These are phyloP conservation scores for Cheiracanthium punctorium DNA, from an alignment of 2,888 invertebrate species.

Conservation along the genomic window DNA sequence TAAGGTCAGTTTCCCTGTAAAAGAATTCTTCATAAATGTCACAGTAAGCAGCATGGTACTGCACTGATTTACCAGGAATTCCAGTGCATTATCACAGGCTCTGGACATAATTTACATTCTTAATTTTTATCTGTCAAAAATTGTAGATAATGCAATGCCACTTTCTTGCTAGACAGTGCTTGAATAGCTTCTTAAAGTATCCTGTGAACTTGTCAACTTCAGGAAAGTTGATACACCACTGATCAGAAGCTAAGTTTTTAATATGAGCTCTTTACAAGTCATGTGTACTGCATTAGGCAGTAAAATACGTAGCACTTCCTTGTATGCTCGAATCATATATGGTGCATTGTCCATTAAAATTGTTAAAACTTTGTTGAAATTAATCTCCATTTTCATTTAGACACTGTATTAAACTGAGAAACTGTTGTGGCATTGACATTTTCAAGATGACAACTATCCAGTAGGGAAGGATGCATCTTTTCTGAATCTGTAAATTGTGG, in stretches of 20 bases:
- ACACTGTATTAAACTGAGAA: no score
- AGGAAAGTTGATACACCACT: background rate
- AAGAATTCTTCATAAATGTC: background rate
- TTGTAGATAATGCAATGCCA: background rate
- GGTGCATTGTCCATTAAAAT: no score
- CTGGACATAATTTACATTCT: conserved; percentile 13
- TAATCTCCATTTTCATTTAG: no score
- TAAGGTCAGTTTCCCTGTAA: background rate
- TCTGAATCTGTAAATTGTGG: background rate
- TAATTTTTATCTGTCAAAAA: background rate
- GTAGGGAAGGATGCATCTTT: background rate
- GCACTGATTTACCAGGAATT: conserved; percentile 14
- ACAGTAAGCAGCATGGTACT: background rate
- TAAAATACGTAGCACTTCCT: background rate
- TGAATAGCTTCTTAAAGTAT: background rate
- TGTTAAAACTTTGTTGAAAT: no score
- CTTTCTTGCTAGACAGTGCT: background rate
- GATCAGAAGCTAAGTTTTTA: background rate
- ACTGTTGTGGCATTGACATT: background rate
- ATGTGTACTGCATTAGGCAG: background rate
- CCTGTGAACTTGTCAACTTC: background rate
- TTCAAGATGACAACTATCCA: background rate
- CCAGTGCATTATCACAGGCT: background rate
- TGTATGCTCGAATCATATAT: background rate
- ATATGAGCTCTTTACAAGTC: background rate